Conservation (phyloP, 2,113 vertebrate genomes). For the Odocoileus hemionus region DNA sequence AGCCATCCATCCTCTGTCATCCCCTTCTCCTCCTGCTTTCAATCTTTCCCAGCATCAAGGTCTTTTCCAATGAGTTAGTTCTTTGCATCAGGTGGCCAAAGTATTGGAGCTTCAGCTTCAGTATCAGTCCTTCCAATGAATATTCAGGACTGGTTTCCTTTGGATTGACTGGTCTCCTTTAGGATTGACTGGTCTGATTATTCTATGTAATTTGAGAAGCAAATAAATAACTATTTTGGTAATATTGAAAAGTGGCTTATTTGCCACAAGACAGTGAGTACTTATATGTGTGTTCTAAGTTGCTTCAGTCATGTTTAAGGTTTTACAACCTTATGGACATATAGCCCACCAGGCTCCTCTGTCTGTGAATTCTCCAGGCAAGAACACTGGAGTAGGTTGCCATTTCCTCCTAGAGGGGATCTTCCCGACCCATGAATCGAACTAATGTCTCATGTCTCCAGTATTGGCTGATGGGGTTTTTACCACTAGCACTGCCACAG, state of each 20-base stretch:
- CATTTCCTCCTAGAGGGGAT: neutral
- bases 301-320: neutral
- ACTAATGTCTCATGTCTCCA: neutral
- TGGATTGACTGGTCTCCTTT: neutral
- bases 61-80: neutral
- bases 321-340: neutral
- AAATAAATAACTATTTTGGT: neutral
- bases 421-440: neutral
- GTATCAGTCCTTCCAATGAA: neutral
- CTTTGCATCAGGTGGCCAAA: neutral
- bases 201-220: neutral
- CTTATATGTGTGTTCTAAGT: neutral
- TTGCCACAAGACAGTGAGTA: neutral
- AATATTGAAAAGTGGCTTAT: neutral
- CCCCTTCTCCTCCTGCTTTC: neutral
- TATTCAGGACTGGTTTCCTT: neutral
- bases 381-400: neutral
- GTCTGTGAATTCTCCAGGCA: neutral
- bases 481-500: neutral
- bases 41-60: neutral
- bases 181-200: neutral
- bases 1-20: neutral
- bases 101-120: neutral
- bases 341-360: neutral
- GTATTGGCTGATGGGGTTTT: neutral